Evolutionary conservation across 2,113 vertebrate species (phyloP), one percentile per base, ranked within the genome.

Genomic region (Passer montanus): DNA sequence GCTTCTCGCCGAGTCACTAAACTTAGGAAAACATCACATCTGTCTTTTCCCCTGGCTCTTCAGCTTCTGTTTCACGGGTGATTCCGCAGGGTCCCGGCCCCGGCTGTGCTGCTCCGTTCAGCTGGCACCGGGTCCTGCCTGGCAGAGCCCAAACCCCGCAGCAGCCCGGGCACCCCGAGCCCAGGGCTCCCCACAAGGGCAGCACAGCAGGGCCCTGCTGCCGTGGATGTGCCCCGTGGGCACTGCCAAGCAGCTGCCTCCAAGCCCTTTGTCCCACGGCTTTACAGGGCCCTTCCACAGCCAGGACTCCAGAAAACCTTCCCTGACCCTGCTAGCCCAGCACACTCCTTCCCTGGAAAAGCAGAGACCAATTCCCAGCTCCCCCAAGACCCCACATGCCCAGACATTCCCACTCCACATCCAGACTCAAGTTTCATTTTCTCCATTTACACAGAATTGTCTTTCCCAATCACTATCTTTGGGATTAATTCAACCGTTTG

Each of bases 171-270:
- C 0, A 13, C 4, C 35, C 79, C 2, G 0, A n/a, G 21, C 2
- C 20, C 79, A 0, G 50, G 30, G 41, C 14, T 24, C 50, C 31
- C 66, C 0, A 2, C 4, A 8, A 0, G 1, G 4, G 12, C 18
- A 6, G 15, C 44, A 2, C 44, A 7, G 44, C n/a, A 24, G 28
- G 4, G 15, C 75, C 53, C 64, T 7, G n/a, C 44, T 22, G 46
- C 5, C 21, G 1, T 0, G 12, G 37, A 0, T 26, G 39, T 6
- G 17, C 20, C 30, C 26, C 10, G 28, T 3, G 0, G 41, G 70
- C 73, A 5, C 60, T 28, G 46, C 56, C 66, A 2, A 37, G 27
- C 49, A 24, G 7, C 3, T 5, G 3, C 50, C 46, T 16, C 50
- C 75, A 15, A 14, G 4, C 2, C 13, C 1, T 13, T 13, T 19